Evolutionary conservation across 2,797 vertebrate genomes (phyloP).

Genomic region (Zenarchopterus dispar): DNA sequence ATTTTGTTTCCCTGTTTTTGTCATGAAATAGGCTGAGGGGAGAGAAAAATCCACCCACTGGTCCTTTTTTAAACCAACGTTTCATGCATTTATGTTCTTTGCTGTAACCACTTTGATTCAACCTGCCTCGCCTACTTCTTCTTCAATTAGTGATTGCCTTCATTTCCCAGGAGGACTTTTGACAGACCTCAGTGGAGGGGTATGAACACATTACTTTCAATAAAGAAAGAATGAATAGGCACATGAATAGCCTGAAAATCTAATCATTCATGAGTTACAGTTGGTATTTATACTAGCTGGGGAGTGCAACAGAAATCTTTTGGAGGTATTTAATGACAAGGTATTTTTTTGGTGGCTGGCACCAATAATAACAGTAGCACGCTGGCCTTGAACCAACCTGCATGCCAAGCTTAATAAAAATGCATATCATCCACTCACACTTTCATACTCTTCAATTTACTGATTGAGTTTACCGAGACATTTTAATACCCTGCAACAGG

Average conservation of each 20-base stretch:
- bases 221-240: slow-evolving; percentile 47
- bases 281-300: slow-evolving; percentile 33
- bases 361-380: slow-evolving; percentile 29
- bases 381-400: slow-evolving; percentile 33
- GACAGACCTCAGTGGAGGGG: slow-evolving; percentile 24
- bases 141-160: slow-evolving; percentile 54
- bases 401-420: slow-evolving; percentile 20
- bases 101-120: slow-evolving; percentile 17
- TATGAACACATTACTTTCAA: slow-evolving; percentile 51
- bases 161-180: slow-evolving; percentile 48
- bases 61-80: slow-evolving; percentile 4
- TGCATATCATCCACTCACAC: slow-evolving; percentile 7
- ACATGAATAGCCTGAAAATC: slow-evolving; percentile 42
- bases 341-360: slow-evolving; percentile 31
- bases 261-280: slow-evolving; percentile 39
- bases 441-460: background rate
- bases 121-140: slow-evolving; percentile 29
- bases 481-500: too few relatives aligned
- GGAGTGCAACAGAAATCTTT: slow-evolving; percentile 24
- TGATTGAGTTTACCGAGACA: too few relatives aligned
- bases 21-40: slow-evolving; percentile 18
- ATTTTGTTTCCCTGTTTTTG: slow-evolving; percentile 29
- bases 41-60: slow-evolving; percentile 24
- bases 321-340: slow-evolving; percentile 35
- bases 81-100: slow-evolving; percentile 5